phyloP scores from a whole-genome alignment of 2,888 invertebrate species.

The Watsonalla binaria region DNA sequence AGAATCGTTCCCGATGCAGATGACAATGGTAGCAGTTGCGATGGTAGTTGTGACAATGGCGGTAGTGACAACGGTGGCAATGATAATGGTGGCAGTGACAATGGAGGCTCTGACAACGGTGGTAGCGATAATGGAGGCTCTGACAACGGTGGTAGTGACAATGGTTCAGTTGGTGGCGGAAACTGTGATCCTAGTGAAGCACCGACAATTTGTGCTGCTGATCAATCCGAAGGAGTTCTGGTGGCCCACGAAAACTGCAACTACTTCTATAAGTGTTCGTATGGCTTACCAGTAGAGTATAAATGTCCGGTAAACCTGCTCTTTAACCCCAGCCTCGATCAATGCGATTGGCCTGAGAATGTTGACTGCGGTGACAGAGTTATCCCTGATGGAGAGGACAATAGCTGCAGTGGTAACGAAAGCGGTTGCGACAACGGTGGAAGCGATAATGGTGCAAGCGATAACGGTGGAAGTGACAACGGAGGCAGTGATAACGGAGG shows the following conservation, averaged over 20 bases:
- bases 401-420: not conserved
- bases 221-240: slow-evolving; percentile 23
- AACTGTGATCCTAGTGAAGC: slow-evolving; percentile 28
- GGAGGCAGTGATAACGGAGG: slow-evolving; percentile 5
- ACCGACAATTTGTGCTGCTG: slow-evolving; percentile 24
- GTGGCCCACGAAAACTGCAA: slow-evolving; percentile 40
- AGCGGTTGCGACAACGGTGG: not conserved
- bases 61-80: slow-evolving; percentile 5
- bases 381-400: slow-evolving; percentile 8
- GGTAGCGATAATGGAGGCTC: slow-evolving; percentile 4
- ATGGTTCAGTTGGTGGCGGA: slow-evolving; percentile 17
- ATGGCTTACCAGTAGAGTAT: slow-evolving; percentile 22
- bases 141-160: slow-evolving; percentile 2
- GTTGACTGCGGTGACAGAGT: slow-evolving; percentile 26
- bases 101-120: slow-evolving; percentile 5
- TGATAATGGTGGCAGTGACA: slow-evolving; percentile 4
- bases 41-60: slow-evolving; percentile 4
- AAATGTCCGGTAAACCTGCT: slow-evolving; percentile 21
- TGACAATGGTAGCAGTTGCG: slow-evolving; percentile 7
- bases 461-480: slow-evolving; percentile 3
- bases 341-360: slow-evolving; percentile 31
- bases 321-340: slow-evolving; percentile 22
- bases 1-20: slow-evolving; percentile 6
- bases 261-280: slow-evolving; percentile 32
- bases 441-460: not conserved